Conservation (phyloP, 2,113 vertebrate species). For the Engystomops pustulosus region DNA sequence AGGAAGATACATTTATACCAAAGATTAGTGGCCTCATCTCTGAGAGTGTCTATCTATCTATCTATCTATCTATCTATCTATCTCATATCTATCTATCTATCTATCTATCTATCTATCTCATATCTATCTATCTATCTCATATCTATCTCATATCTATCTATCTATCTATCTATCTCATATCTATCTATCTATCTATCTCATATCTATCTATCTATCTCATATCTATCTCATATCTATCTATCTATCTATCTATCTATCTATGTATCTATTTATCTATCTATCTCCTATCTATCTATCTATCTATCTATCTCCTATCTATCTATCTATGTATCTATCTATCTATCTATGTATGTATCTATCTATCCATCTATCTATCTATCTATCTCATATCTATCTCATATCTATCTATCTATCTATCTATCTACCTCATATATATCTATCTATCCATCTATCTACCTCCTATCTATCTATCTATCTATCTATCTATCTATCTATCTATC, state of each 20-base stretch:
- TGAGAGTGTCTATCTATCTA: neutral
- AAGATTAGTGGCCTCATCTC: no score
- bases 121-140: neutral
- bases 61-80: constrained; percentile 11
- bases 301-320: neutral
- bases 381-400: neutral
- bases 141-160: neutral
- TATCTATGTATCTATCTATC: neutral
- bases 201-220: neutral
- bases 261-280: neutral
- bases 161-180: neutral
- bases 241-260: constrained; percentile 2
- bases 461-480: neutral
- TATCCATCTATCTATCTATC: constrained; percentile 8
- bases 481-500: neutral
- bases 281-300: neutral
- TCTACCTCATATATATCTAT: neutral
- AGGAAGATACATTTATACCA: no score
- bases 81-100: neutral
- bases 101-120: neutral
- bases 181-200: no score
- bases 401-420: neutral
- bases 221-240: constrained; percentile 10
- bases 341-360: neutral
- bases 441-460: neutral